Base-by-base conservation (phyloP, 2,888 invertebrate genomes). In the Ochropleura leucogaster region DNA sequence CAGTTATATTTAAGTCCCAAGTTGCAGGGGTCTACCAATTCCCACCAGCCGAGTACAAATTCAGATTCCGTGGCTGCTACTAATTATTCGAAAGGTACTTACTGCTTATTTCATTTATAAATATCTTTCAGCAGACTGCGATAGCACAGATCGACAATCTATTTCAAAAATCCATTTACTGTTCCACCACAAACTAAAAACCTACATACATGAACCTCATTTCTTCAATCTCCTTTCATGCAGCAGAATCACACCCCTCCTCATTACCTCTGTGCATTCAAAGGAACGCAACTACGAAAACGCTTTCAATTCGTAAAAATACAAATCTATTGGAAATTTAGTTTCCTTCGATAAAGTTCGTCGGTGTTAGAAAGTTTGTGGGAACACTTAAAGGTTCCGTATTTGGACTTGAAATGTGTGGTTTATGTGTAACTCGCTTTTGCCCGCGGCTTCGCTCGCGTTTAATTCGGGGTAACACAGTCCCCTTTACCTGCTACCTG, bases 251-350 rank as follows among this genome's bases (percentile, higher is more conserved):
- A 79, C 74, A 66, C 20, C 42, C 6, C n/a, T 75, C 75, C 81
- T 84, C 82, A 85, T 85, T 85, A 84, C 84, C 74, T 49, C 60
- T 71, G 65, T 59, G 71, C 63, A 51, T 68, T 83, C 85, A 76
- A 76, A 82, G 82, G 74, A 86, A 82, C 57, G 77, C 73, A 79
- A 20, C 18, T 55, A 68, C 14, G 53, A 67, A 72, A 77, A 67
- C 70, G 71, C 74, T 77, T 79, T 75, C 82, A 68, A 82, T 84
- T 77, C 72, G 71, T 80, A 70, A 86, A 86, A 86, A 77, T 86
- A 84, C 86, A 80, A 84, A 84, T 82, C 76, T 84, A 82, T 85
- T 77, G 63, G 74, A 77, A 85, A 74, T 86, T 78, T 79, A 67
- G 72, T 83, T 85, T 79, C 72, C 83, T 79, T 83, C 71, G 72